Percentiles rank a stretch among this genome's conserved stretches.
These are phyloP conservation scores for Glaucopsyche alexis DNA, from an alignment of 2,888 invertebrate species.

Conservation along the genomic window DNA sequence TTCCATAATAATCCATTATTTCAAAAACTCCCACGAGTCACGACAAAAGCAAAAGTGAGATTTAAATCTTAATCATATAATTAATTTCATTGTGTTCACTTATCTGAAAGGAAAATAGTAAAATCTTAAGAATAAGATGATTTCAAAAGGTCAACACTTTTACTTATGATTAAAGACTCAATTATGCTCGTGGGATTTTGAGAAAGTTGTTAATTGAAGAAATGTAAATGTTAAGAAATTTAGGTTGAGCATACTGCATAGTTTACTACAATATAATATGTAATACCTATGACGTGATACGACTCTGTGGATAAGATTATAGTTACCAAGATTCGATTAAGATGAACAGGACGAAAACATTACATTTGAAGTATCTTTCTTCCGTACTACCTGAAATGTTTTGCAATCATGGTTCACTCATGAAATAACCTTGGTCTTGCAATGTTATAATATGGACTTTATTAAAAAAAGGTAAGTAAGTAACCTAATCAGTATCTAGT, in stretches of 20 bases:
- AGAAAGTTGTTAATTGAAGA: slow-evolving; percentile 4
- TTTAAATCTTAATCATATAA: slow-evolving; percentile 20
- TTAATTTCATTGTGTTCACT: slow-evolving; percentile 20
- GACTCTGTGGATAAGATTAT: no score
- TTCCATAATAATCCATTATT: slow-evolving; percentile 6
- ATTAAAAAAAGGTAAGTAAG: neutral
- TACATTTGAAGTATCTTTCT: no score
- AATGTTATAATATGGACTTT: neutral
- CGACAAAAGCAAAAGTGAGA: slow-evolving; percentile 27
- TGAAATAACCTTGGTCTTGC: neutral
- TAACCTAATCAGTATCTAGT: neutral
- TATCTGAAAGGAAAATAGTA: slow-evolving; percentile 17
- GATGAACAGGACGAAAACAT: no score
- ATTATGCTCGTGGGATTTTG: neutral
- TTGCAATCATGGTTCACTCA: no score
- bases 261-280: neutral
- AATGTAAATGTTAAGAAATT: neutral
- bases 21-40: slow-evolving; percentile 21
- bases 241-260: neutral
- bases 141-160: slow-evolving; percentile 19
- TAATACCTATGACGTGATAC: no score
- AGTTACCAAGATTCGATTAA: no score
- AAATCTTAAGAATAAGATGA: slow-evolving; percentile 12
- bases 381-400: no score
- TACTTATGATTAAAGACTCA: slow-evolving; percentile 7